Conservation (phyloP, 2,888 invertebrate genomes). For the Acleris sparsana region DNA sequence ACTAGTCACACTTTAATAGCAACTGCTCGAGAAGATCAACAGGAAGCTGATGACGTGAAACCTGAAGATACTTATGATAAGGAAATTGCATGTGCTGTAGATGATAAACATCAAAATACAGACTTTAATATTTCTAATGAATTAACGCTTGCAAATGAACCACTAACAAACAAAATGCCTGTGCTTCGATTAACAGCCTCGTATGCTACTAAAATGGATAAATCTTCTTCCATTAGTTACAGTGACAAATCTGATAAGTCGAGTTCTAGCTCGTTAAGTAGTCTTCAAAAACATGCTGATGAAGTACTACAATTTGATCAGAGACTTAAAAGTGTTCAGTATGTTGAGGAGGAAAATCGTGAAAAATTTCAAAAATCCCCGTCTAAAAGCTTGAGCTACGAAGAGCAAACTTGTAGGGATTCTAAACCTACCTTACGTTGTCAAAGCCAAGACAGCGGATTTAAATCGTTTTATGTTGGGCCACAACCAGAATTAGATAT, state of each 20-base stretch:
- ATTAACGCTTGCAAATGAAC: conserved; percentile 53
- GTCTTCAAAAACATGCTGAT: conserved; percentile 75
- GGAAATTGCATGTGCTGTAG: conserved; percentile 55
- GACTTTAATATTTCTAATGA: conserved; percentile 52
- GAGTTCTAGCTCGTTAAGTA: conserved; percentile 79
- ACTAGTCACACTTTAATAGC: conserved; percentile 90
- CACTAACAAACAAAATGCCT: conserved; percentile 56
- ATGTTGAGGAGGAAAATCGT: conserved; percentile 57
- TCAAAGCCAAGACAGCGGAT: conserved; percentile 84
- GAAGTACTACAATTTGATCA: conserved; percentile 71
- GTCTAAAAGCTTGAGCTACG: conserved; percentile 79
- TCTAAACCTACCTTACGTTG: conserved; percentile 81
- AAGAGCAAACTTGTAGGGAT: conserved; percentile 73
- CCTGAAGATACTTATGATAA: conserved; percentile 77
- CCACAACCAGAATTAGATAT: conserved; percentile 83
- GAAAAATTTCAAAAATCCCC: conserved; percentile 71
- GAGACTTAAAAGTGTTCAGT: conserved; percentile 61
- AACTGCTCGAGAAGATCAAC: conserved; percentile 79
- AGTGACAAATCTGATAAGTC: conserved; percentile 81
- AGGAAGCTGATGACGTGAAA: conserved; percentile 71
- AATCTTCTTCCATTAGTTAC: conserved; percentile 80
- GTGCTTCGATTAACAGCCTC: conserved; percentile 65
- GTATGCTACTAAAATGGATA: conserved; percentile 66
- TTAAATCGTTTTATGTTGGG: conserved; percentile 68
- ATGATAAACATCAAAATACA: conserved; percentile 51